Base-by-base conservation (phyloP, 1,140 invertebrate genomes). In the Brachystomella parvula region DNA sequence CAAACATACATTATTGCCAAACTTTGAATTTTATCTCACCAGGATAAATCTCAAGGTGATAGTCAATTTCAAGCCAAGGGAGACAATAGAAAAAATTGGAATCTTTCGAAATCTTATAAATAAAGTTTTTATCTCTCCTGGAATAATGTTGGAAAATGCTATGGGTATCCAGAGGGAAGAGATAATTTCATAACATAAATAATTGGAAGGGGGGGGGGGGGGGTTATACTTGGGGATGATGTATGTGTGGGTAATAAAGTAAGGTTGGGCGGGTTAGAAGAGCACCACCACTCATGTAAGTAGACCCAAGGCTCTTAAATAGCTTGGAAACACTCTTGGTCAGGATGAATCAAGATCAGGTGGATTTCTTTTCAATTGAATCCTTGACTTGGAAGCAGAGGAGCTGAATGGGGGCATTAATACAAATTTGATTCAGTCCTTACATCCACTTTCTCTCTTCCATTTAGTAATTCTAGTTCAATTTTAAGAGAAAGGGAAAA, bases 341-440 rank as follows among this genome's bases (percentile, higher is more conserved):
- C n/a, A n/a, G n/a, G n/a, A n/a, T n/a, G n/a, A n/a, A n/a, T n/a
- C n/a, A n/a, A n/a, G 49, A 6, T 56, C 49, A 56, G 49, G 49
- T 56, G 49, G 19, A 28, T 56, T 56, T 24, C 9, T n/a, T n/a
- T 12, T n/a, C 26, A 12, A 44, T 15, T 44, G n/a, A 44, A 12
- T 21, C 6, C 26, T 28, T n/a, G 6, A 56, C 6, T 21, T 21
- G 9, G 49, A 28, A 28, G 19, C 12, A 56, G 6, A 56, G 21
- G 26, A 56, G 21, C 9, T n/a, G 26, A 56, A 56, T n/a, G 19
- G 49, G 12, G 26, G 26, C 49, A 56, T 56, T 56, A 56, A 56
- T 56, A 21, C 49, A 28, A 28, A 56, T 56, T 56, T 56, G 49
- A 56, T 39, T 47, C 61, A n/a, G 30, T 63, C 47, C 32, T 49